Evolutionary conservation across 2,888 invertebrate genomes (phyloP).

Genomic region (Campoplex capitator): DNA sequence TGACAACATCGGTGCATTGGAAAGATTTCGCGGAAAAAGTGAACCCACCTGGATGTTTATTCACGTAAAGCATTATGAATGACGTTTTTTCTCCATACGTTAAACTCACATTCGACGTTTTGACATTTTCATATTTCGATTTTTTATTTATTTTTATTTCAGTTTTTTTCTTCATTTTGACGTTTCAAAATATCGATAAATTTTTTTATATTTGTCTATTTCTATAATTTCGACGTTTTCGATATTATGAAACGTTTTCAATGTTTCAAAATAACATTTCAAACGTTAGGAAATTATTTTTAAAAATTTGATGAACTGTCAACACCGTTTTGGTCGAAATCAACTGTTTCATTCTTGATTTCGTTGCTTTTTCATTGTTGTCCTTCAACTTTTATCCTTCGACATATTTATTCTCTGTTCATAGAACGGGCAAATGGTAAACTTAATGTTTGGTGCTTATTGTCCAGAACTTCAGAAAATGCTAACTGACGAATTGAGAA

Average conservation of each 20-base stretch:
- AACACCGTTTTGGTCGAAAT: neutral
- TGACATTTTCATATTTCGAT: neutral
- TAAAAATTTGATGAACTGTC: neutral
- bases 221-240: too few relatives aligned
- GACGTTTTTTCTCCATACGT: neutral
- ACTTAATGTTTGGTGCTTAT: constrained; percentile 94
- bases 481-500: constrained; percentile 88
- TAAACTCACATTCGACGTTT: neutral
- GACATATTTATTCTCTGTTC: neutral
- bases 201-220: too few relatives aligned
- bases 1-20: constrained; percentile 91
- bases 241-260: neutral
- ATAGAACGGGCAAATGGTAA: constrained; percentile 92
- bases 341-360: neutral
- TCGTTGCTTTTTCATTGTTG: too few relatives aligned
- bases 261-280: neutral
- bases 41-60: constrained; percentile 97
- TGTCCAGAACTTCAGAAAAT: constrained; percentile 91
- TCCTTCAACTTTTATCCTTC: neutral
- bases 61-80: constrained; percentile 74
- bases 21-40: constrained; percentile 93
- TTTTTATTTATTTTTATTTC: neutral
- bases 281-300: neutral
- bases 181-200: neutral
- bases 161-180: neutral